phyloP scores from a whole-genome alignment of 1,140 invertebrate genomes.

The Zaprionus vittiger region DNA sequence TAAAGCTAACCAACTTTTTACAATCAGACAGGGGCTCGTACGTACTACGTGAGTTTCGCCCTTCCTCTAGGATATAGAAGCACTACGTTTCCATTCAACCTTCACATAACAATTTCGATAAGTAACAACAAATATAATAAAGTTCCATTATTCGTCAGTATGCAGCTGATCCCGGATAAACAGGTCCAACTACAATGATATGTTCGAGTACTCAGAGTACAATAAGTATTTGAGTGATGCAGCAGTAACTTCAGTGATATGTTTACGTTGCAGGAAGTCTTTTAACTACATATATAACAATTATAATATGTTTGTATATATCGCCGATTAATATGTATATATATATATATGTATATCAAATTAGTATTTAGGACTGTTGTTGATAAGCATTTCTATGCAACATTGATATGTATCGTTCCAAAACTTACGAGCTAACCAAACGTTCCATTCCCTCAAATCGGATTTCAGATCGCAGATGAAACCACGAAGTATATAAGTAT shows the following conservation, averaged over 20 bases:
- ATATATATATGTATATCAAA: constrained; percentile 57
- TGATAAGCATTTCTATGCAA: constrained; percentile 45
- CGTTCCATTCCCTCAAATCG: constrained; percentile 6
- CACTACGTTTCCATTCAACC: constrained; percentile 40
- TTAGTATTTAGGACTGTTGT: constrained; percentile 61
- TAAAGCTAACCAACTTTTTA: constrained; percentile 66
- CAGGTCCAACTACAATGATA: constrained; percentile 40
- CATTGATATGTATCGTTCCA: constrained; percentile 78
- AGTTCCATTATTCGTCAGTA: not conserved
- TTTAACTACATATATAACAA: constrained; percentile 45
- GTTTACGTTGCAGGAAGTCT: constrained; percentile 83
- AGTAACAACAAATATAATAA: constrained; percentile 55
- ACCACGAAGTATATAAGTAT: constrained; percentile 14
- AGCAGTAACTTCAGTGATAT: constrained; percentile 80
- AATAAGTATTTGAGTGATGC: constrained; percentile 56
- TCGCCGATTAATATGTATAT: constrained; percentile 27
- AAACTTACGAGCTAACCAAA: constrained; percentile 61
- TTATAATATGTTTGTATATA: constrained; percentile 30
- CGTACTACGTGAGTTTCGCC: not conserved
- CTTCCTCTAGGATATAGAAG: constrained; percentile 28
- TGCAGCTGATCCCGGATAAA: not conserved
- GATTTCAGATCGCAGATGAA: constrained; percentile 11
- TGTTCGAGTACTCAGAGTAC: constrained; percentile 31
- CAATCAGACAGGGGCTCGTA: constrained; percentile 50
- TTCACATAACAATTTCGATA: constrained; percentile 18